Percentiles rank a stretch among this genome's conserved stretches.
Evolutionary conservation across 2,797 vertebrate genomes (phyloP).

Genomic region (Geotria australis): DNA sequence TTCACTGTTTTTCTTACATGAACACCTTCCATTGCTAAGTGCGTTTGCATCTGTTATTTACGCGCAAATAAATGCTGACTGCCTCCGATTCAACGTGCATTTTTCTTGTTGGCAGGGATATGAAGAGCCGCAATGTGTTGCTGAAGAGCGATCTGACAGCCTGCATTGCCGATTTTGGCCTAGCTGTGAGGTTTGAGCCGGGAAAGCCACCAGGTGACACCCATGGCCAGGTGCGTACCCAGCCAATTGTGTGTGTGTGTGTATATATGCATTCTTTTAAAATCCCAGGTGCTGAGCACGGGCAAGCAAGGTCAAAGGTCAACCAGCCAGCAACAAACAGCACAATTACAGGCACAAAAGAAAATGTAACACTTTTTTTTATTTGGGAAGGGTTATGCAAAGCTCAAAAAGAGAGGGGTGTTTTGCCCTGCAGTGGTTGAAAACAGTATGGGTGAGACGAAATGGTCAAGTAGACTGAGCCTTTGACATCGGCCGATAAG

Average conservation of each 20-base stretch:
- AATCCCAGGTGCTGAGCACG: too few species aligned
- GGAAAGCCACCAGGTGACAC: constrained; percentile 83
- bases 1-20: background rate
- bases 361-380: background rate
- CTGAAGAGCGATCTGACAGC: constrained; percentile 66
- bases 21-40: background rate
- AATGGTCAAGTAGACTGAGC: too few species aligned
- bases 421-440: background rate
- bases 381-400: background rate
- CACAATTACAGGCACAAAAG: too few species aligned
- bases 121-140: constrained; percentile 85
- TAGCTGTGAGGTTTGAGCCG: constrained; percentile 78
- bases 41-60: background rate
- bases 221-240: constrained; percentile 47
- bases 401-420: background rate
- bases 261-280: too few species aligned
- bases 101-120: constrained; percentile 27
- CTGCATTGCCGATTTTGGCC: constrained; percentile 75
- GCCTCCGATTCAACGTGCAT: background rate
- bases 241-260: accelerated
- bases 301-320: too few species aligned
- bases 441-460: too few species aligned
- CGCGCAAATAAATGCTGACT: background rate
- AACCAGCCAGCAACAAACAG: too few species aligned
- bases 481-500: too few species aligned